Evolutionary conservation across 1,140 invertebrate genomes (phyloP).

Genomic region (Procambarus clarkii): DNA sequence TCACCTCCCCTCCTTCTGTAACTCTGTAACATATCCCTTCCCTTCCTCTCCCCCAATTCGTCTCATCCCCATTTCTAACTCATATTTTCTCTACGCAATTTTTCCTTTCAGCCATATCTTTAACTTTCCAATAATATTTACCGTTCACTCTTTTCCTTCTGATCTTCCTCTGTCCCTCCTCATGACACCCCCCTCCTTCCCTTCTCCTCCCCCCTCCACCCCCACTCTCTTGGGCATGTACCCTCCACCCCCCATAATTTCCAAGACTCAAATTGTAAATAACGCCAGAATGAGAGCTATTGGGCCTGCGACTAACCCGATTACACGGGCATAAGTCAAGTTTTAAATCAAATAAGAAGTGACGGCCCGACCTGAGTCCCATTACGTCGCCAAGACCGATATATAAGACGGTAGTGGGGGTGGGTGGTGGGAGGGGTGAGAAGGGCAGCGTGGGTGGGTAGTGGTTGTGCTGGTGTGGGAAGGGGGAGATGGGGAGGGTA

Average conservation of each 20-base stretch:
- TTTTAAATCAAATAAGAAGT: slow-evolving; percentile 69
- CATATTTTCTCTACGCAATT: too few relatives aligned
- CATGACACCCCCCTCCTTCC: neutral
- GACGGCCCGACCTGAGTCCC: slow-evolving; percentile 57
- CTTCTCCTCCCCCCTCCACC: neutral
- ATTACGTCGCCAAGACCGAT: slow-evolving; percentile 62
- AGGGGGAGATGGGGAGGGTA: neutral
- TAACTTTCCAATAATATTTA: neutral
- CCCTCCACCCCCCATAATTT: slow-evolving; percentile 40
- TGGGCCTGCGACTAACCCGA: slow-evolving; percentile 49
- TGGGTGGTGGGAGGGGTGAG: neutral
- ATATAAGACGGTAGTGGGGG: slow-evolving; percentile 49
- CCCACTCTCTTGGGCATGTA: neutral
- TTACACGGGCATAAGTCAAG: slow-evolving; percentile 68
- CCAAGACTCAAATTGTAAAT: slow-evolving; percentile 61
- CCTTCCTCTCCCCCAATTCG: too few relatives aligned
- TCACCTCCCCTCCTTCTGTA: too few relatives aligned
- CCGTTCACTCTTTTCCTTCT: too few relatives aligned
- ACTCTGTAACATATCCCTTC: too few relatives aligned
- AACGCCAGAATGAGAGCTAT: slow-evolving; percentile 64
- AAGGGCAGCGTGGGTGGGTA: neutral
- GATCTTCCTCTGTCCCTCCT: neutral
- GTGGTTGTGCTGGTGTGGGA: neutral
- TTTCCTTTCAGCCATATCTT: too few relatives aligned
- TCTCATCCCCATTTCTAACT: too few relatives aligned